phyloP scores from a whole-genome alignment of 1,140 invertebrate species.

The Thalassaphorura encarpata region DNA sequence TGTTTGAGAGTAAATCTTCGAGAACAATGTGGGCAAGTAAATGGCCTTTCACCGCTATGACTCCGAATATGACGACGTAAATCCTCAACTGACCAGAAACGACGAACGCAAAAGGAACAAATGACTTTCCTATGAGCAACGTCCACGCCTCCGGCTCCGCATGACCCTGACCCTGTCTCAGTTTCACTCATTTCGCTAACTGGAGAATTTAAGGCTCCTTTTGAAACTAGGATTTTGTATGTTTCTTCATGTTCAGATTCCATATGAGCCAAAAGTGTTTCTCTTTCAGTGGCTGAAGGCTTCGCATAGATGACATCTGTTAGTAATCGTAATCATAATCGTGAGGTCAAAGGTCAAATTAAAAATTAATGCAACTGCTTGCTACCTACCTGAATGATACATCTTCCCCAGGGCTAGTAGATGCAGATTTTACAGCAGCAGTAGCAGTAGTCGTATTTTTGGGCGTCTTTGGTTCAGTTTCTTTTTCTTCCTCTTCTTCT shows the following conservation, averaged over 20 bases:
- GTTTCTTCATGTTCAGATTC: constrained; percentile 27
- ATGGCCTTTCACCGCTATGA: constrained; percentile 70
- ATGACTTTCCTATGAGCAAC: constrained; percentile 51
- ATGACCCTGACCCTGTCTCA: too few species aligned
- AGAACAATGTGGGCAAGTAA: constrained; percentile 58
- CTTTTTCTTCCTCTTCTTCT: constrained; percentile 23
- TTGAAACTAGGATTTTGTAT: constrained; percentile 56
- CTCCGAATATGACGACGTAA: constrained; percentile 82
- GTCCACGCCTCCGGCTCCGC: constrained; percentile 7
- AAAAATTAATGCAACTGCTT: background rate
- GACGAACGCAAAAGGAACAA: constrained; percentile 80
- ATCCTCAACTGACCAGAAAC: constrained; percentile 90
- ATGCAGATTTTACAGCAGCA: background rate
- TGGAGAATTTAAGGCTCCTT: constrained; percentile 52
- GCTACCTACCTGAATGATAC: constrained; percentile 21
- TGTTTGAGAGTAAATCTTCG: constrained; percentile 83
- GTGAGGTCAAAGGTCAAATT: background rate
- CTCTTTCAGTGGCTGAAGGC: constrained; percentile 65
- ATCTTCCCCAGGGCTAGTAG: constrained; percentile 26
- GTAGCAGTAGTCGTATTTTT: background rate
- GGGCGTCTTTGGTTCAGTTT: background rate
- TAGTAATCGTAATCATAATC: background rate
- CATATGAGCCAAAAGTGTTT: constrained; percentile 64
- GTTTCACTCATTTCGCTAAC: constrained; percentile 27
- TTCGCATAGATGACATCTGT: constrained; percentile 84